Conservation (phyloP, 2,888 invertebrate species). For the Watsonalla binaria region DNA sequence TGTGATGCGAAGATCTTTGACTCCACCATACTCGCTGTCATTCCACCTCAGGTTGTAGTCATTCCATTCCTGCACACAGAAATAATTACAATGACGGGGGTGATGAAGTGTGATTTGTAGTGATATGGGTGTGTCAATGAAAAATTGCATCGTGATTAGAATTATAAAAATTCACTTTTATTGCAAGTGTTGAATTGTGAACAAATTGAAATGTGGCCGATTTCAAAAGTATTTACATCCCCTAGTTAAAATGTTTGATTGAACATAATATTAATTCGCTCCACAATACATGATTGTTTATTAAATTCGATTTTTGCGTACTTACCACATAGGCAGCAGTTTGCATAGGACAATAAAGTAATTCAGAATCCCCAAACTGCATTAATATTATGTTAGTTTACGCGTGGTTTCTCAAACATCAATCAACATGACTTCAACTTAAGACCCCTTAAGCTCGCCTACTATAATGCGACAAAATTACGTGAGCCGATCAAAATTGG, state of each 20-base stretch:
- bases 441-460: not conserved
- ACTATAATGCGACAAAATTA: not conserved
- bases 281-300: too few relatives aligned
- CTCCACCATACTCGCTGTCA: slow-evolving; percentile 94
- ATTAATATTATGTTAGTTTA: not conserved
- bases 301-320: too few relatives aligned
- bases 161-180: not conserved
- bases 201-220: too few relatives aligned
- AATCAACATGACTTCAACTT: not conserved
- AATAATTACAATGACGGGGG: slow-evolving; percentile 23
- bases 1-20: slow-evolving; percentile 96
- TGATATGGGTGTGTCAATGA: not conserved
- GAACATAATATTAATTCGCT: too few relatives aligned
- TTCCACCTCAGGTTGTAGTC: slow-evolving; percentile 99
- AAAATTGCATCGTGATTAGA: not conserved
- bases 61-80: slow-evolving; percentile 92
- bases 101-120: not conserved
- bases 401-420: not conserved
- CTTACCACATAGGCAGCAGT: too few relatives aligned
- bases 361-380: too few relatives aligned
- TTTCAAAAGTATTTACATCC: too few relatives aligned
- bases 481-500: not conserved
- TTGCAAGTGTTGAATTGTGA: too few relatives aligned
- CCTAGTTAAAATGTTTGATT: too few relatives aligned
- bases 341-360: too few relatives aligned